Conservation (phyloP, 2,113 vertebrate species). For the Choloepus hoffmanni region DNA sequence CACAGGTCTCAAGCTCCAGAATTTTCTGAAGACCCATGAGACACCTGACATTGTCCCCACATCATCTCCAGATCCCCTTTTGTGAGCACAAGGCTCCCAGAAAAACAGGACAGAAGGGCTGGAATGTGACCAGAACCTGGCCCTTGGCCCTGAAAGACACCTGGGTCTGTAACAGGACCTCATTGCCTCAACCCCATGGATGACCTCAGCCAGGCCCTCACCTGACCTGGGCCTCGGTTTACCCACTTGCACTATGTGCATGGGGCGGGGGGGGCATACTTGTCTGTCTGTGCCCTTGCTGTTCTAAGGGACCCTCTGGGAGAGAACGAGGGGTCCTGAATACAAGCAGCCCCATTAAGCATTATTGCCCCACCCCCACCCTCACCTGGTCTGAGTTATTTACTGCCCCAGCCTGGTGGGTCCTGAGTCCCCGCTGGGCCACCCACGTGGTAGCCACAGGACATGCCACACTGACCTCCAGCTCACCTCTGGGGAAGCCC, state of each 20-base stretch:
- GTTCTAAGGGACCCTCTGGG: neutral
- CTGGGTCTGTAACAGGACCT: neutral
- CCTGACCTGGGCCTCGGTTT: neutral
- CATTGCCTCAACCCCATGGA: neutral
- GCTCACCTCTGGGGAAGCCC: constrained; percentile 78
- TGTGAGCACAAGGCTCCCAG: neutral
- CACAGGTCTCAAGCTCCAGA: neutral
- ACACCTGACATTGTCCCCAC: neutral
- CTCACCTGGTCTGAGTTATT: neutral
- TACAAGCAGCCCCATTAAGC: neutral
- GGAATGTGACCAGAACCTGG: neutral
- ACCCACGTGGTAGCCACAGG: constrained; percentile 61
- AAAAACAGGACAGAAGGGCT: neutral
- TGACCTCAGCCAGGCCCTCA: constrained; percentile 25
- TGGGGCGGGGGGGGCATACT: neutral
- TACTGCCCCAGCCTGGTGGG: constrained; percentile 47
- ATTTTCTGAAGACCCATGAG: neutral
- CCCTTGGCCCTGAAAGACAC: neutral
- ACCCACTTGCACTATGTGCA: neutral
- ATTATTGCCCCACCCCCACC: neutral
- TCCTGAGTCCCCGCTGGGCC: constrained; percentile 55
- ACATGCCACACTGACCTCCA: constrained; percentile 78
- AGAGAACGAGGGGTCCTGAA: neutral
- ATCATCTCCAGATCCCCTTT: neutral
- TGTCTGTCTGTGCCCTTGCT: neutral